These are phyloP conservation scores for Ptilodon capucinus DNA, from an alignment of 2,888 invertebrate species.

Conservation along the genomic window DNA sequence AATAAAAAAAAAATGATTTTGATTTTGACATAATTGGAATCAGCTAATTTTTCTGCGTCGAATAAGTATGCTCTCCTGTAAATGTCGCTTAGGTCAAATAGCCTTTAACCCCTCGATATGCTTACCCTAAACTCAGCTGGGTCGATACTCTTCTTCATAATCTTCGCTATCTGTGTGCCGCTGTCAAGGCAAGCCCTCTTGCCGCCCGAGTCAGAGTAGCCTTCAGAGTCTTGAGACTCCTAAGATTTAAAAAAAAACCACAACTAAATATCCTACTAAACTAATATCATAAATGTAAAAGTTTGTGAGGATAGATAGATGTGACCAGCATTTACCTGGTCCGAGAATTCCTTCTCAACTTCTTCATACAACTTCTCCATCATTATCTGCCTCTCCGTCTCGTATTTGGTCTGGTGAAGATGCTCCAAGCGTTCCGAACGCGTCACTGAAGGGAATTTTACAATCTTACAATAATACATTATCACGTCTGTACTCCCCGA, in stretches of 20 bases:
- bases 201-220: constrained; percentile 10
- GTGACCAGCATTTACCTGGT: constrained; percentile 44
- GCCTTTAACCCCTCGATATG: no score
- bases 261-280: no score
- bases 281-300: no score
- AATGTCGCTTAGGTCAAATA: no score
- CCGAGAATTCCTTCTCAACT: constrained; percentile 72
- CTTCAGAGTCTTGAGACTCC: constrained; percentile 60
- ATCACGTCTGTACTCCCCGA: no score
- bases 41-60: no score
- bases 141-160: constrained; percentile 70
- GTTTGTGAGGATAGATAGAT: no score
- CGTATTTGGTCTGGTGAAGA: constrained; percentile 66
- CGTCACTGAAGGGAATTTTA: constrained; percentile 61
- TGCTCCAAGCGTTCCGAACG: constrained; percentile 70
- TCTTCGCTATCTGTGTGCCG: constrained; percentile 63
- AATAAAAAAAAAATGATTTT: no score
- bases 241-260: constrained; percentile 23
- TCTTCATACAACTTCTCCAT: constrained; percentile 80
- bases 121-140: constrained; percentile 72
- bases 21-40: no score
- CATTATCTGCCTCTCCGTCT: constrained; percentile 60
- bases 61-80: no score
- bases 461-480: no score
- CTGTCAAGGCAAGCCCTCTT: constrained; percentile 40